phyloP scores from a whole-genome alignment of 2,888 invertebrate species.

The Heteropelma amictum region DNA sequence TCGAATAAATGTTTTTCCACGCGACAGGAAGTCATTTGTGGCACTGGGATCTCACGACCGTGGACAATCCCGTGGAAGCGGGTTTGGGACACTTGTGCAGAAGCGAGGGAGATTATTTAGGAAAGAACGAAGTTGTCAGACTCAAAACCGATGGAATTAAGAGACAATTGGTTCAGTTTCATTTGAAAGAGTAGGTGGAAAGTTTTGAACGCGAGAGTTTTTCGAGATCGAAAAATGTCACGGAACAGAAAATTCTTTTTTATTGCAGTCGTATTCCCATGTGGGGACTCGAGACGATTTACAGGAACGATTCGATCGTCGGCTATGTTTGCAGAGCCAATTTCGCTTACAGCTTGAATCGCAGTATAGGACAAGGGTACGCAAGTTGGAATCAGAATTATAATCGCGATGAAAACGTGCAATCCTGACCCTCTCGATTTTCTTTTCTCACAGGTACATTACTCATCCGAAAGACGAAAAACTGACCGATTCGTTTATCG shows the following conservation, averaged over 20 bases:
- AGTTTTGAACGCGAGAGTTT: background rate
- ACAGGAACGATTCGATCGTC: conserved; percentile 86
- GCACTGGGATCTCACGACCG: conserved; percentile 89
- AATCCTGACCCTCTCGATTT: background rate
- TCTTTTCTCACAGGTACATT: conserved; percentile 78
- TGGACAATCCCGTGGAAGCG: conserved; percentile 93
- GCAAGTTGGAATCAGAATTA: background rate
- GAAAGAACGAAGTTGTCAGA: conserved; percentile 85
- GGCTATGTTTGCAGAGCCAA: conserved; percentile 91
- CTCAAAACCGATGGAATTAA: conserved; percentile 83
- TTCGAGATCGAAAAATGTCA: background rate
- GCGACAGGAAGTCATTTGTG: conserved; percentile 88
- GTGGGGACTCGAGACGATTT: conserved; percentile 92
- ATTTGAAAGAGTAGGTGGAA: conserved; percentile 82
- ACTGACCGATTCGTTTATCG: conserved; percentile 84
- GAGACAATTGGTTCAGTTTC: conserved; percentile 87
- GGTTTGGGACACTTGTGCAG: conserved; percentile 89
- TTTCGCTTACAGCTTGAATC: conserved; percentile 83
- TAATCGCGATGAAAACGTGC: background rate
- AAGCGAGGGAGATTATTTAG: conserved; percentile 87
- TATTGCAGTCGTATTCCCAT: conserved; percentile 82
- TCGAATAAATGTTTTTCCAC: conserved; percentile 34
- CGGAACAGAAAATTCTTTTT: background rate
- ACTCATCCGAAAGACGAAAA: conserved; percentile 80
- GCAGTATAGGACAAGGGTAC: conserved; percentile 83